Percentiles rank a stretch among this genome's conserved stretches.
Conservation (phyloP, 2,888 invertebrate genomes). For the Elgonia sp. region DNA sequence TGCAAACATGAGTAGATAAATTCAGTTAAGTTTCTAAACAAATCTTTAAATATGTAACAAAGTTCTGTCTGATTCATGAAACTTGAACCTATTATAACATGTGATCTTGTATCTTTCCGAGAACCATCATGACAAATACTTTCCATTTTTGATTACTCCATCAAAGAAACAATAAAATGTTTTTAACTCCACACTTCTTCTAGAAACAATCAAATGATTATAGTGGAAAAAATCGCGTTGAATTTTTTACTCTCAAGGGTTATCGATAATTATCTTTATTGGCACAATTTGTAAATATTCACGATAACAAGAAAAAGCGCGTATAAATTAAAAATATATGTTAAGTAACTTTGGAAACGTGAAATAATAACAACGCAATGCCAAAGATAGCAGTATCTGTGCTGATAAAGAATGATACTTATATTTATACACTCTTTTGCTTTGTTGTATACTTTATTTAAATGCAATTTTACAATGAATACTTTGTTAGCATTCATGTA, state of each 20-base stretch:
- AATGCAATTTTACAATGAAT: neutral
- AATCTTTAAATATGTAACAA: too few relatives aligned
- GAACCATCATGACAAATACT: constrained; percentile 25
- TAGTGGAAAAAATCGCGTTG: neutral
- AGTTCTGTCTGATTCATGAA: constrained; percentile 12
- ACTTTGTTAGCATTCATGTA: neutral
- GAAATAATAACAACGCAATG: constrained; percentile 48
- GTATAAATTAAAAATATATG: constrained; percentile 11
- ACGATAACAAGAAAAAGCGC: constrained; percentile 8
- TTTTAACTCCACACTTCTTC: neutral
- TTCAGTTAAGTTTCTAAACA: neutral
- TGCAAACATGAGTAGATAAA: too few relatives aligned
- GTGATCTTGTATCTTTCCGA: constrained; percentile 16
- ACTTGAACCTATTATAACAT: neutral
- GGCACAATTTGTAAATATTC: constrained; percentile 46
- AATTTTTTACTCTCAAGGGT: neutral
- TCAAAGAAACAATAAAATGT: neutral
- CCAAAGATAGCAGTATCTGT: constrained; percentile 33
- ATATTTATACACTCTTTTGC: constrained; percentile 9
- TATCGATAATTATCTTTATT: constrained; percentile 42
- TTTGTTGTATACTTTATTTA: constrained; percentile 16
- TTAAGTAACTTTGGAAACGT: constrained; percentile 22
- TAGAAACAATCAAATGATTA: neutral
- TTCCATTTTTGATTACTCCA: neutral
- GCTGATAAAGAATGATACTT: constrained; percentile 41